Evolutionary conservation across 2,888 invertebrate species (phyloP), one percentile per base, ranked within the genome.

Genomic region (Hypomecis atomaria): DNA sequence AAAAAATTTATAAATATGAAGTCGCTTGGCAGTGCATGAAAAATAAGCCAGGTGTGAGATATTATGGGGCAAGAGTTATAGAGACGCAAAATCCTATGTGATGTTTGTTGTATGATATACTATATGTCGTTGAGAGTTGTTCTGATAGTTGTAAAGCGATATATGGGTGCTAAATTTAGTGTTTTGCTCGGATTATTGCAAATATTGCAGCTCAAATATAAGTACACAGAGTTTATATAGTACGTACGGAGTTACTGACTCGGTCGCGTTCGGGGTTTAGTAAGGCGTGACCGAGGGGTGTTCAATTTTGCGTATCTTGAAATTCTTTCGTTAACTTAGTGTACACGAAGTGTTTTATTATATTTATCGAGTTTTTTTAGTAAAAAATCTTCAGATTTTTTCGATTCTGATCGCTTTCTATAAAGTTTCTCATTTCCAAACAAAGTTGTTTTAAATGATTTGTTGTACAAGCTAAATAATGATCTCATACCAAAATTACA

Each of bases 1-100:
- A 89, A 89, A 84, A 86, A 71, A 78, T 74, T 78, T 13, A 70
- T 72, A 71, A 69, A 61, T 63, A 73, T 71, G 65, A 70, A 71
- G 71, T 73, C 59, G 70, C 71, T 75, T 71, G 72, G 71, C 72
- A 62, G 67, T 71, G 78, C 71, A 71, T 77, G 74, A 67, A 66
- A 59, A 59, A 33, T 38, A 71, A 50, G 75, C 74, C 73, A 65
- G 76, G 73, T 69, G 64, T 64, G 62, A 33, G 50, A 48, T 13
- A 49, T 37, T 42, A 9, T 13, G 65, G 65, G 65, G 7, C 59
- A 57, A 47, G 56, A 45, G 38, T 37, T 43, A 55, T n/a, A 34
- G 64, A 64, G 59, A 64, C 59, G 64, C 13, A 38, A 56, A 59
- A 57, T 72, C 62, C 67, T 42, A 54, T 55, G 64, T 55, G 63